Evolutionary conservation across 2,797 vertebrate species (phyloP).

Genomic region (Melanotaenia maccullochi): DNA sequence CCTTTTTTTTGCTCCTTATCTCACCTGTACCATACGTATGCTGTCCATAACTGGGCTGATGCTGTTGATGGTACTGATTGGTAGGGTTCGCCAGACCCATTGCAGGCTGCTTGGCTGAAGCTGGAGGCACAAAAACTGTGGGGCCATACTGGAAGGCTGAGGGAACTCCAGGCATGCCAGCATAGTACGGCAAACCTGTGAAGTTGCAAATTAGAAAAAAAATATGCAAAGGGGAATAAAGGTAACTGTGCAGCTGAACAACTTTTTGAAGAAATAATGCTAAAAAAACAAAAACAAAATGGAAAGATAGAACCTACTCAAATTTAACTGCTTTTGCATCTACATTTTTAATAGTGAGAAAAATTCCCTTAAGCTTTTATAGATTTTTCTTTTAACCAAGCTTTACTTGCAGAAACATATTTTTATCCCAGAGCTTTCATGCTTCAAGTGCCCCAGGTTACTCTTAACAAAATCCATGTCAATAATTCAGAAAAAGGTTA

Average conservation of each 20-base stretch:
- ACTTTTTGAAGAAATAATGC: not conserved
- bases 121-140: constrained; percentile 94
- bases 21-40: constrained; percentile 92
- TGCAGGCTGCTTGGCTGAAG: constrained; percentile 92
- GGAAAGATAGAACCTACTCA: too few relatives aligned
- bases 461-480: not conserved
- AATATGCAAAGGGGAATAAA: not conserved
- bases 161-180: constrained; percentile 91
- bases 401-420: not conserved
- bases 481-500: not conserved
- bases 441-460: not conserved
- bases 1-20: not conserved
- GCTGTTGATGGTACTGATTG: constrained; percentile 91
- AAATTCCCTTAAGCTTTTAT: not conserved
- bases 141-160: constrained; percentile 96
- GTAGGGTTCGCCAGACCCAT: constrained; percentile 87
- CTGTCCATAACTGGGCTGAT: constrained; percentile 91
- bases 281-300: too few relatives aligned
- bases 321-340: too few relatives aligned
- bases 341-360: not conserved
- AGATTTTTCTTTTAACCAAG: not conserved
- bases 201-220: not conserved
- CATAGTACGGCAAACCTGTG: constrained; percentile 91
- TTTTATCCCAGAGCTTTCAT: not conserved
- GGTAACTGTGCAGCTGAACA: not conserved